Base-by-base conservation (phyloP, 2,888 invertebrate species). In the Volucella bombylans region DNA sequence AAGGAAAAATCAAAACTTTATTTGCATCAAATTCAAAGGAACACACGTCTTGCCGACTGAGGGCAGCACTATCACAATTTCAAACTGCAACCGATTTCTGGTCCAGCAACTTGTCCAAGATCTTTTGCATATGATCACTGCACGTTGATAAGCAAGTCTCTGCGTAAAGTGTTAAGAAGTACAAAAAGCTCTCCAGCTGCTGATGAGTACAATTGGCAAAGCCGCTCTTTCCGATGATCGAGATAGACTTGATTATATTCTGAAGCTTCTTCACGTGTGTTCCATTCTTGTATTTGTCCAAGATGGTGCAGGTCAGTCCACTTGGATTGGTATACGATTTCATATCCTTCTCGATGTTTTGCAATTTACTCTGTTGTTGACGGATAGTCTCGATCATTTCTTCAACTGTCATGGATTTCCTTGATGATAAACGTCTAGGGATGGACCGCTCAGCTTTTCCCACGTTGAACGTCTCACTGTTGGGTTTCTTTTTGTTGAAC, bases 101-200 rank as follows among this genome's bases (percentile, higher is more conserved):
- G 18, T 89, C 88, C 43, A 87, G 71, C 15, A 91, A 71, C 0
- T 88, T 88, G 67, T 90, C 88, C 43, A 91, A 72, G 11, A 91
- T 89, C 45, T 87, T 88, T 43, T 89, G 88, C 87, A 90, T 88
- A 43, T 90, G 89, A 47, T 88, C 87, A 12, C 86, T 88, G 87
- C 91, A 91, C 8, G 81, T 89, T 59, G 87, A 87, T 41, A 90
- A 67, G 52, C 90, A 90, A 2, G 88, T 85, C 73, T 90, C 90
- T 12, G 90, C 90, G 77, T 91, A 90, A 14, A 89, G 88, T 8
- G 88, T 87, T 6, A 91, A 82, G 47, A 89, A 89, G 50, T 88
- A 89, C 88, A 90, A 87, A 23, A 90, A 91, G 61, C 87, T 88
- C 79, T 91, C 90, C 50, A 91, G 87, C 69, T 91, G 89, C 10